These are phyloP conservation scores for Bugulina stolonifera DNA, from an alignment of 2,888 invertebrate species.

Conservation along the genomic window DNA sequence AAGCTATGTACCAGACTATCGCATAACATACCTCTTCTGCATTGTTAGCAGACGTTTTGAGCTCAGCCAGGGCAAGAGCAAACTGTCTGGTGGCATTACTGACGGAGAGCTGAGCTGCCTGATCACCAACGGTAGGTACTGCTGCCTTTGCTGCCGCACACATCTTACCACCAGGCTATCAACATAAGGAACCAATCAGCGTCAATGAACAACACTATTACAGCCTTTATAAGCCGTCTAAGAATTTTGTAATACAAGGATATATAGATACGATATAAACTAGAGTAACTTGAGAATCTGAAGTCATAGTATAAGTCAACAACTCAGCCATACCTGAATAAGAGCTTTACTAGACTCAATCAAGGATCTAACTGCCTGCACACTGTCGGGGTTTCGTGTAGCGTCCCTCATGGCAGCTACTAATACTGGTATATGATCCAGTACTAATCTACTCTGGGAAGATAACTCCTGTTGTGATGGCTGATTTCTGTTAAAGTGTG, in stretches of 20 bases:
- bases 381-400: conserved; percentile 61
- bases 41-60: conserved; percentile 58
- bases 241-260: too few species aligned
- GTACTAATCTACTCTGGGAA: conserved; percentile 62
- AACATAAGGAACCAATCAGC: too few species aligned
- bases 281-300: too few species aligned
- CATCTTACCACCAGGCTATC: conserved; percentile 60
- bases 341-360: conserved; percentile 79
- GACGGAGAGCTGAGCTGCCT: conserved; percentile 69
- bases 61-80: conserved; percentile 60
- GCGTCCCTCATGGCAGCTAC: conserved; percentile 19
- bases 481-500: conserved; percentile 62
- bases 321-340: conserved; percentile 61
- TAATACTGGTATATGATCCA: neutral
- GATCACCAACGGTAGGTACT: conserved; percentile 75
- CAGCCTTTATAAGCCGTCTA: too few species aligned
- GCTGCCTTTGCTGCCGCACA: conserved; percentile 73
- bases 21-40: conserved; percentile 30
- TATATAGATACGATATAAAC: too few species aligned
- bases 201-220: too few species aligned
- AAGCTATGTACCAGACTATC: neutral
- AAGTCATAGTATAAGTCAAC: too few species aligned
- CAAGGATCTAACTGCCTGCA: conserved; percentile 71
- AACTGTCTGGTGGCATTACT: conserved; percentile 65
- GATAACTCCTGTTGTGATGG: conserved; percentile 67